A percentile compares a stretch with the other conserved stretches of the same genome.
Conservation (phyloP, 2,888 invertebrate species). For the Chrysolina oricalcia region DNA sequence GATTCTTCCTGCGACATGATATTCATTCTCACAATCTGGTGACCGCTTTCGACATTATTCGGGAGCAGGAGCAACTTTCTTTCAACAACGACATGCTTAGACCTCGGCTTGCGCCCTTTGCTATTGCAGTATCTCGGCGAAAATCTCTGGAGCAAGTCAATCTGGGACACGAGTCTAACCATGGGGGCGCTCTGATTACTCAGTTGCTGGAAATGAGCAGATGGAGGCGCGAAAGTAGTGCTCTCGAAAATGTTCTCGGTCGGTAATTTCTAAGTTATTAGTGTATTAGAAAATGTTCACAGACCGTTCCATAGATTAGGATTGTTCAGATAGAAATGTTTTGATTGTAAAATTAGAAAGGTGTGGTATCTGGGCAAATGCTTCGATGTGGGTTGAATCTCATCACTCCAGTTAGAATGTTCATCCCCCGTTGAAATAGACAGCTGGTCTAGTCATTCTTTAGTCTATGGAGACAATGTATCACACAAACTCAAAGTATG, state of each 20-base stretch:
- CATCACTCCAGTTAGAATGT: too few relatives aligned
- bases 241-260: constrained; percentile 48
- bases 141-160: constrained; percentile 66
- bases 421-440: too few relatives aligned
- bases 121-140: constrained; percentile 70
- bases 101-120: constrained; percentile 69
- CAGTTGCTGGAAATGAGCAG: constrained; percentile 41
- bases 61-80: constrained; percentile 82
- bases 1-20: constrained; percentile 66
- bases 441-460: too few relatives aligned
- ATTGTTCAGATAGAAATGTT: too few relatives aligned
- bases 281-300: too few relatives aligned
- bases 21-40: constrained; percentile 71
- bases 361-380: too few relatives aligned
- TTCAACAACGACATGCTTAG: constrained; percentile 83
- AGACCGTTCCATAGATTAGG: too few relatives aligned
- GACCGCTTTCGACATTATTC: constrained; percentile 72
- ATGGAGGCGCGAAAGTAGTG: constrained; percentile 36
- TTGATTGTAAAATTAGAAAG: too few relatives aligned
- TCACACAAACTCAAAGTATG: too few relatives aligned
- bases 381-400: too few relatives aligned
- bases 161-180: constrained; percentile 51
- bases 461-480: too few relatives aligned
- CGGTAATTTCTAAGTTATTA: too few relatives aligned
- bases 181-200: constrained; percentile 19